phyloP scores from a whole-genome alignment of 2,888 invertebrate genomes.

The Phyto melanocephala region DNA sequence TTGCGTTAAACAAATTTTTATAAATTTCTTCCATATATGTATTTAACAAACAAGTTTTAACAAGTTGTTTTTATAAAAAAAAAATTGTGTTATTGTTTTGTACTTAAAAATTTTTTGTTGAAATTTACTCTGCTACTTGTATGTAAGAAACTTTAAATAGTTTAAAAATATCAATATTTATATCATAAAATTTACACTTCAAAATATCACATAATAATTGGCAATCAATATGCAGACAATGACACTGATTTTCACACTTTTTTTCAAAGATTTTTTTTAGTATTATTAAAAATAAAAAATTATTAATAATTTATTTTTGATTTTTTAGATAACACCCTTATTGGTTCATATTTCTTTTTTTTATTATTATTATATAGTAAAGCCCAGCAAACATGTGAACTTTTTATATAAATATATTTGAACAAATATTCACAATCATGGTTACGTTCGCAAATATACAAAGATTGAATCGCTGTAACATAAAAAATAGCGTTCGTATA shows the following conservation, averaged over 20 bases:
- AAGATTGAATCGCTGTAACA: no score
- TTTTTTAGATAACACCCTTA: background rate
- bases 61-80: no score
- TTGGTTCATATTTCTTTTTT: background rate
- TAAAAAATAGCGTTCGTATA: no score
- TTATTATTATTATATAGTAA: background rate
- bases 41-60: no score
- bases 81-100: no score
- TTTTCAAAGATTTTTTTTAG: background rate
- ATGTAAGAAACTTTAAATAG: no score
- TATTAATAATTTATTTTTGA: background rate
- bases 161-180: background rate
- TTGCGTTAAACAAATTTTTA: no score
- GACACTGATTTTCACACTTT: background rate
- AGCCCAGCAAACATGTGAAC: conserved; percentile 18
- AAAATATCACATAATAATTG: conserved; percentile 25
- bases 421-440: background rate
- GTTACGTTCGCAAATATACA: no score
- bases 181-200: background rate
- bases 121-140: no score
- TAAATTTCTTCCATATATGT: no score
- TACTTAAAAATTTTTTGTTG: no score
- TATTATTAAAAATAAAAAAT: no score
- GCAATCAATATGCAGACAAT: conserved; percentile 38
- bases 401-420: background rate